A percentile compares a stretch with the other conserved stretches of the same genome.
Conservation (phyloP, 2,888 invertebrate genomes). For the Alloscopus bannaensis region DNA sequence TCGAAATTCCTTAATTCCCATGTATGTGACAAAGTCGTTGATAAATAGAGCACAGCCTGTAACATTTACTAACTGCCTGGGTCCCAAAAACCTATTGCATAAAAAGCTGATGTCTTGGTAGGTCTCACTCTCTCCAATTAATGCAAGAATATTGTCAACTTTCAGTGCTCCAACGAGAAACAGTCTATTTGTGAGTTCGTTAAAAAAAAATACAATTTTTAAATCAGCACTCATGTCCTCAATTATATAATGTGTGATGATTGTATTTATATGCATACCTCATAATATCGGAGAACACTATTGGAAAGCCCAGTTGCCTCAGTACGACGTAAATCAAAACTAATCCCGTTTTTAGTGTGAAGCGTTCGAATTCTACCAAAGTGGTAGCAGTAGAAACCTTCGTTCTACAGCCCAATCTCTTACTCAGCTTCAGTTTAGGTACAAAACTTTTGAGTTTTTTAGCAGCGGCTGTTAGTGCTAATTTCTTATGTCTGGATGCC, state of each 20-base stretch:
- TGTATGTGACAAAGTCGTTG: slow-evolving; percentile 42
- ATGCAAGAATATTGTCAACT: not conserved
- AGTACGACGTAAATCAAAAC: slow-evolving; percentile 66
- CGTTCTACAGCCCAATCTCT: not conserved
- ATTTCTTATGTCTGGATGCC: not conserved
- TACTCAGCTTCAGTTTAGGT: not conserved
- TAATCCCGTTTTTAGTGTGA: slow-evolving; percentile 48
- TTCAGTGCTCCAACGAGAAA: slow-evolving; percentile 58
- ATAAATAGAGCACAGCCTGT: not conserved
- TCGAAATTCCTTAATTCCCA: slow-evolving; percentile 61
- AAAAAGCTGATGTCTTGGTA: not conserved
- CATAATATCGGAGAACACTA: slow-evolving; percentile 65
- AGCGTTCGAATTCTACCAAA: slow-evolving; percentile 50
- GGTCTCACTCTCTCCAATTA: not conserved
- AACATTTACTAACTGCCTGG: not conserved
- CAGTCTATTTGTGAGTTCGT: slow-evolving; percentile 64
- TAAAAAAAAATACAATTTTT: slow-evolving; percentile 17
- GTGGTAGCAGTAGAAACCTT: not conserved
- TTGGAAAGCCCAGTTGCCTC: slow-evolving; percentile 68
- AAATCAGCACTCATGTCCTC: not conserved
- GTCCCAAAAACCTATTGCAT: not conserved
- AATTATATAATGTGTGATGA: not conserved
- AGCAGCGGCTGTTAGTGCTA: not conserved
- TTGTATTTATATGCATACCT: slow-evolving; percentile 40
- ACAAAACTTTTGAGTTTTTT: not conserved